Percentiles rank a stretch among this genome's conserved stretches.
Conservation (phyloP, 2,888 invertebrate genomes). For the Drymonia ruficornis region DNA sequence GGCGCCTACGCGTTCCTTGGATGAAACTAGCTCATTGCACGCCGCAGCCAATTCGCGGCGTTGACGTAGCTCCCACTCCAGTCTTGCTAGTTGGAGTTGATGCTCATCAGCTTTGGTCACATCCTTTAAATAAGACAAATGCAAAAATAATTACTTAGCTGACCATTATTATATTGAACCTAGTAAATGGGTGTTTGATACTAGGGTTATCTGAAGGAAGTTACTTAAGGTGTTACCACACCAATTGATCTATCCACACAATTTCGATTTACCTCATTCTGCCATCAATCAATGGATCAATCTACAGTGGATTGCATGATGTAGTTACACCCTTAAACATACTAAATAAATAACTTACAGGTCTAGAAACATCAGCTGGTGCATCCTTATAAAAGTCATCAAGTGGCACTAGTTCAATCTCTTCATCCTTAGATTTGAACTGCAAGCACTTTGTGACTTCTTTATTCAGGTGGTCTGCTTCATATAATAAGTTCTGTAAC, state of each 20-base stretch:
- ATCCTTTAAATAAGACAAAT: constrained; percentile 74
- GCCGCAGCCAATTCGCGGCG: constrained; percentile 92
- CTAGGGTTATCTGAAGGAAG: too few species aligned
- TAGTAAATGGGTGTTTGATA: too few species aligned
- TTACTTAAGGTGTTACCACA: too few species aligned
- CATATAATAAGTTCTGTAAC: constrained; percentile 96
- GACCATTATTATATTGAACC: too few species aligned
- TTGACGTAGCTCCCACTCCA: constrained; percentile 96
- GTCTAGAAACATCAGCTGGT: constrained; percentile 87
- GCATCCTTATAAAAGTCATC: constrained; percentile 94
- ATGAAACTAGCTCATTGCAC: constrained; percentile 89
- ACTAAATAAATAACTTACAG: constrained; percentile 73
- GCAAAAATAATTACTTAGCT: not conserved
- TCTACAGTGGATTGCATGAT: too few species aligned
- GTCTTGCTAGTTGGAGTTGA: constrained; percentile 91
- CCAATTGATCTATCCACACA: too few species aligned
- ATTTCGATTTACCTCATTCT: too few species aligned
- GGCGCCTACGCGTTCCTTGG: constrained; percentile 90
- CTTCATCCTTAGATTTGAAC: constrained; percentile 97
- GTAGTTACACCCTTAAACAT: too few species aligned
- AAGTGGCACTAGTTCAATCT: constrained; percentile 93
- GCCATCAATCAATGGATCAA: too few species aligned
- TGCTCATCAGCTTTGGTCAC: constrained; percentile 89
- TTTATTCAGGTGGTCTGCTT: constrained; percentile 96
- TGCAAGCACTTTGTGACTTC: constrained; percentile 98